A percentile compares a stretch with the other conserved stretches of the same genome.
Evolutionary conservation across 1,140 invertebrate genomes (phyloP).

Genomic region (Rhyzopertha dominica): DNA sequence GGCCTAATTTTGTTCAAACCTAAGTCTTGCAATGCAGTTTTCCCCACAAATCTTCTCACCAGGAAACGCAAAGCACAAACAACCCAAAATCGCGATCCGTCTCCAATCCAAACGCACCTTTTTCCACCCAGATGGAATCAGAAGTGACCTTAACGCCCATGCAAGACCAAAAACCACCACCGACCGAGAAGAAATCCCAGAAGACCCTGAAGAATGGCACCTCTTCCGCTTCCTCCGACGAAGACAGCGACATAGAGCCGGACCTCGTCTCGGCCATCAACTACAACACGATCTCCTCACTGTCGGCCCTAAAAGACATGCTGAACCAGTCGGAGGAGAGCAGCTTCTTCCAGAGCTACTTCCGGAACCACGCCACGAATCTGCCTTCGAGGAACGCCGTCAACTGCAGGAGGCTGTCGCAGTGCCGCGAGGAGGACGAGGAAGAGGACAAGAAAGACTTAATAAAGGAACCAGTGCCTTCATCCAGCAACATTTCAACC

Average conservation of each 20-base stretch:
- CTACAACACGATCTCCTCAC: conserved; percentile 62
- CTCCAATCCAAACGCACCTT: too few relatives aligned
- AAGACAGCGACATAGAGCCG: conserved; percentile 57
- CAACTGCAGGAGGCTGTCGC: conserved; percentile 61
- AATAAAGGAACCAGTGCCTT: conserved; percentile 15
- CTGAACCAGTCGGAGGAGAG: conserved; percentile 51
- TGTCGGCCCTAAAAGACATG: conserved; percentile 59
- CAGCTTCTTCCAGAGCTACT: conserved; percentile 67
- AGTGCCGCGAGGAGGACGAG: conserved; percentile 77
- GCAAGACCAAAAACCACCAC: conserved; percentile 16
- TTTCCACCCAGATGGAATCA: conserved; percentile 20
- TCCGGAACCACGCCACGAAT: conserved; percentile 62
- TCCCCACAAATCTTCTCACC: too few relatives aligned
- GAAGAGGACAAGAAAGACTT: conserved; percentile 57
- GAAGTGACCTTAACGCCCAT: conserved; percentile 16
- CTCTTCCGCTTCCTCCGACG: conserved; percentile 31
- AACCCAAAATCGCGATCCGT: too few relatives aligned
- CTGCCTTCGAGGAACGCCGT: conserved; percentile 33
- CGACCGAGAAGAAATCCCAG: conserved; percentile 4
- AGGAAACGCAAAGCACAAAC: too few relatives aligned
- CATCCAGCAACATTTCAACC: conserved; percentile 36
- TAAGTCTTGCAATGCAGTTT: too few relatives aligned
- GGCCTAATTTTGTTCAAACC: too few relatives aligned
- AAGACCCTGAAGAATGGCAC: conserved; percentile 9
- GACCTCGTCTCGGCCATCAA: conserved; percentile 61